Evolutionary conservation across 2,797 vertebrate genomes (phyloP), one percentile per base, ranked within the genome.

Genomic region (Aselliscus stoliczkanus): DNA sequence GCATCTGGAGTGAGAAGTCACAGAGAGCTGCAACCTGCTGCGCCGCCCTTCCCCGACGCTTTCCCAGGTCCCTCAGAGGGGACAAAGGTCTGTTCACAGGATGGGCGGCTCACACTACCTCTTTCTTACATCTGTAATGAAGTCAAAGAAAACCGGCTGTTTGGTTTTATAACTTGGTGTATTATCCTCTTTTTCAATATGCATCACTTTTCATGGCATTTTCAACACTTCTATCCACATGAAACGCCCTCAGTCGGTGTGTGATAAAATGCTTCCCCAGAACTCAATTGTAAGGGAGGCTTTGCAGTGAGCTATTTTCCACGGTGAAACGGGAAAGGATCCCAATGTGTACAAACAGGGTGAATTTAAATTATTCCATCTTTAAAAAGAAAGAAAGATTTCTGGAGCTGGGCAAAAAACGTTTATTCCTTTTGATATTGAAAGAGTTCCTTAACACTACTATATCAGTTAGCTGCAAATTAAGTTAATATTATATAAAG

Each of bases 201-300:
- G 54, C 54, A 3, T 9, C 12, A 27, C 54, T 95, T 97, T 95
- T 95, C 94, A 60, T 20, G 90, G 65, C 17, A 79, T 75, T 85
- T 90, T 77, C 69, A 34, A 37, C 8, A 23, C 52, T 83, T 89
- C 73, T 29, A 62, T 75, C 29, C 69, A 52, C 34, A 17, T 9
- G 34, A 75, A 50, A 6, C 3, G 21, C 72, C 94, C 25, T 84
- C 62, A 47, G 60, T 73, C n/a, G 25, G 31, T 54, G n/a, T 47
- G 21, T 96, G 97, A 98, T 95, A 97, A 97, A 97, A 83, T 54
- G 21, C 87, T 97, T 97, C 60, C 87, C 92, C 52, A 50, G 86
- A 90, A 96, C 52, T 72, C 34, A 1, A 10, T 0, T 67, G n/a
- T 76, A 95, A 94, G 96, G 94, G 81, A 81, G 42, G 90, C 89